These are phyloP conservation scores for Aselliscus stoliczkanus DNA, from an alignment of 2,797 vertebrate genomes.

Conservation along the genomic window DNA sequence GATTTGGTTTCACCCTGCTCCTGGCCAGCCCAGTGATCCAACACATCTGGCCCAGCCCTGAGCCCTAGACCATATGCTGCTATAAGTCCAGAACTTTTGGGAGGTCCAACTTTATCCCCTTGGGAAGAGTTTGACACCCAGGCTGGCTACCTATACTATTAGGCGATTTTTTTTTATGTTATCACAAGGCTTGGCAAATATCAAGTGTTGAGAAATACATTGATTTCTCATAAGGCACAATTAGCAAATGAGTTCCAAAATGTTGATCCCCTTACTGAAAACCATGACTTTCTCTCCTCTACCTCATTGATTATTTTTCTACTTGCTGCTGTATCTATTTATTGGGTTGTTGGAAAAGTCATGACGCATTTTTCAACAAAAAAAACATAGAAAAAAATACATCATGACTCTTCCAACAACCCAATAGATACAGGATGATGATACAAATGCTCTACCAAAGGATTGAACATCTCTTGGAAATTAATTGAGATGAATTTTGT, in stretches of 20 bases:
- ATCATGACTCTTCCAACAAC: no score
- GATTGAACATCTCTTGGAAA: neutral
- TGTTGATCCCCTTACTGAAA: accelerated
- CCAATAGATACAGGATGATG: neutral
- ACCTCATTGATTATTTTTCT: neutral
- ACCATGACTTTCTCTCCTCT: neutral
- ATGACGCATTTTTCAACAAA: no score
- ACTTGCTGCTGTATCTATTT: neutral
- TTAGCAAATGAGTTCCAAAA: neutral
- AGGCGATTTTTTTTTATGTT: neutral
- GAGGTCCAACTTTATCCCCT: neutral
- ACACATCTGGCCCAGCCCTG: neutral
- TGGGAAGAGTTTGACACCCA: neutral
- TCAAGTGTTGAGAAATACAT: neutral
- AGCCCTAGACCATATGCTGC: neutral
- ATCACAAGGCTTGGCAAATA: neutral
- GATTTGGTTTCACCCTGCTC: neutral
- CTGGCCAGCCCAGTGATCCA: neutral
- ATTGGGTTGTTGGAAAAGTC: no score
- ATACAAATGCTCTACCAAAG: neutral
- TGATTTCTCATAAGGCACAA: neutral
- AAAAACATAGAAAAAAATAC: no score
- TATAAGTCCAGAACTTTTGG: neutral
- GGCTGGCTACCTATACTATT: neutral
- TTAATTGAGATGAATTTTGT: neutral